Percentiles rank a stretch among this genome's conserved stretches.
Evolutionary conservation across 1,140 invertebrate genomes (phyloP).

Genomic region (Diplogasteroides magnus): DNA sequence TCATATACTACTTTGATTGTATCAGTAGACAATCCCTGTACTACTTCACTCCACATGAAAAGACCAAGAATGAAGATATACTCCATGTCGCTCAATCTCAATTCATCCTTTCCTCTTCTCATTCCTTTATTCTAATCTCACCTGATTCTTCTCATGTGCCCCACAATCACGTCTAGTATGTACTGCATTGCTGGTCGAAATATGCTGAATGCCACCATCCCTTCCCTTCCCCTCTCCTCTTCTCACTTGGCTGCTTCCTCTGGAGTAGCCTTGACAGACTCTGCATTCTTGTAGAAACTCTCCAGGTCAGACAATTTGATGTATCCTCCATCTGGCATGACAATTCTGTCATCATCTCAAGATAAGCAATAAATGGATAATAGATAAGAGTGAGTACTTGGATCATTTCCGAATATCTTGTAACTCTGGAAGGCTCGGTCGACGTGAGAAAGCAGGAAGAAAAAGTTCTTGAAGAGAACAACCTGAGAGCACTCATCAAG

Average conservation of each 20-base stretch:
- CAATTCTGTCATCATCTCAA: slow-evolving; percentile 11
- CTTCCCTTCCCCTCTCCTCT: no score
- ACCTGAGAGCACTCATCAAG: slow-evolving; percentile 5
- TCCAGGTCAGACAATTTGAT: slow-evolving; percentile 17
- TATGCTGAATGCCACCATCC: slow-evolving; percentile 6
- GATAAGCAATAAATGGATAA: no score
- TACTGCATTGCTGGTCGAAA: slow-evolving; percentile 24
- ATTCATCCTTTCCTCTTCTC: no score
- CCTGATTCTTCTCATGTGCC: slow-evolving; percentile 18
- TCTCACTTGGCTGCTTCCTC: slow-evolving; percentile 23
- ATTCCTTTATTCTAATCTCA: no score
- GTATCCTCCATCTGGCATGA: slow-evolving; percentile 25
- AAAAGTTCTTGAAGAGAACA: slow-evolving; percentile 23
- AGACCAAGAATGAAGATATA: slow-evolving; percentile 15
- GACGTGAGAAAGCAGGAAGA: slow-evolving; percentile 18
- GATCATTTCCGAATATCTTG: slow-evolving; percentile 17
- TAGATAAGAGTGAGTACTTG: no score
- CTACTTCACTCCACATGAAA: slow-evolving; percentile 22
- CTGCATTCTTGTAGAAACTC: slow-evolving; percentile 19
- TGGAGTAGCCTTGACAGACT: slow-evolving; percentile 11
- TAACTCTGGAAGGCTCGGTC: slow-evolving; percentile 19
- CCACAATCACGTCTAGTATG: slow-evolving; percentile 19
- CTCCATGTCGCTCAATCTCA: slow-evolving; percentile 15
- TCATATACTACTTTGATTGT: background rate
- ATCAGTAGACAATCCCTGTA: background rate